Conservation (phyloP, 2,888 invertebrate genomes). For the Stenotaenia linearis region DNA sequence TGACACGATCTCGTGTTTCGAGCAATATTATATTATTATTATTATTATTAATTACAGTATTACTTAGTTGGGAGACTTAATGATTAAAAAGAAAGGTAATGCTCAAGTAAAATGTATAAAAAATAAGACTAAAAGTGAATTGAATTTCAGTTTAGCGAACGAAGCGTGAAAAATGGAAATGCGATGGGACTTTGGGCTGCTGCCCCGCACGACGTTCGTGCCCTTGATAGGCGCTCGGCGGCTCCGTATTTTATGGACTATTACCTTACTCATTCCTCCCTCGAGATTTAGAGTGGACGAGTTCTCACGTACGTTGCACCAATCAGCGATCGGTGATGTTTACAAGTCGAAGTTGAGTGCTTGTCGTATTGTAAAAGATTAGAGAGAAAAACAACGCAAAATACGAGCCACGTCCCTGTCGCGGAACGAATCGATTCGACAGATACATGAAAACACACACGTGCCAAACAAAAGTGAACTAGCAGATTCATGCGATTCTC, state of each 20-base stretch:
- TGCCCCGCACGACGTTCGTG: not conserved
- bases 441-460: not conserved
- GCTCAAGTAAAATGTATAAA: too few relatives aligned
- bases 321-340: not conserved
- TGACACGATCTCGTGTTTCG: too few relatives aligned
- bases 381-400: conserved; percentile 11
- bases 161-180: too few relatives aligned
- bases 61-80: too few relatives aligned
- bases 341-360: conserved; percentile 6
- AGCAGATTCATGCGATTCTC: not conserved
- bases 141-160: too few relatives aligned
- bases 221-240: not conserved
- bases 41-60: too few relatives aligned
- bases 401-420: not conserved
- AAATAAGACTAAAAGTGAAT: too few relatives aligned
- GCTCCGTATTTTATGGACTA: not conserved
- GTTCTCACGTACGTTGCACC: not conserved
- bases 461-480: too few relatives aligned
- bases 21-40: too few relatives aligned
- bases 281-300: not conserved
- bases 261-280: not conserved
- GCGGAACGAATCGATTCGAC: not conserved
- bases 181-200: too few relatives aligned
- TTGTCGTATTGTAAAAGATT: not conserved
- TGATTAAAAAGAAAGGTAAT: too few relatives aligned